Evolutionary conservation across 2,113 vertebrate genomes (phyloP).

Genomic region (Desmodus rotundus): DNA sequence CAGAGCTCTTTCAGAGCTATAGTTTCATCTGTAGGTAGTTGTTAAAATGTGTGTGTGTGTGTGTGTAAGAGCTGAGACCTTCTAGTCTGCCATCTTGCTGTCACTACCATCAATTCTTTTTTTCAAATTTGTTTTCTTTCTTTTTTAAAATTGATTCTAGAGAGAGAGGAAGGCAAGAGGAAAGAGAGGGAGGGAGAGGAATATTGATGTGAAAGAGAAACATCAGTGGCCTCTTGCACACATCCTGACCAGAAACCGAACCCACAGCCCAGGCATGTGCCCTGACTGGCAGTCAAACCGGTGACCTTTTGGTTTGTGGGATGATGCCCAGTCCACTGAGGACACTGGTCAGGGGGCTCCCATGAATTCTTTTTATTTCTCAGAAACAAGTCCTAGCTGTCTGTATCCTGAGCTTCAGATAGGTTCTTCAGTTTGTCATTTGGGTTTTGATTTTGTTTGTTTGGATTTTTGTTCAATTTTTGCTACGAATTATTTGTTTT

Average conservation of each 20-base stretch:
- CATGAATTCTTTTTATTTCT: conserved; percentile 1
- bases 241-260: no score
- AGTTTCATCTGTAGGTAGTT: not conserved
- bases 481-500: not conserved
- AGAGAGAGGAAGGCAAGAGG: no score
- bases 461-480: not conserved
- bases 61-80: not conserved
- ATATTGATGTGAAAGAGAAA: no score
- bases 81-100: not conserved
- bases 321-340: no score
- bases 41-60: not conserved
- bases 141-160: no score
- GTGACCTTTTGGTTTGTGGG: no score
- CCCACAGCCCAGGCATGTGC: no score
- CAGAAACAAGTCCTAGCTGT: not conserved
- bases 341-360: no score
- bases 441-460: not conserved
- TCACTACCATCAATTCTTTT: not conserved
- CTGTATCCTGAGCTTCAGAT: not conserved
- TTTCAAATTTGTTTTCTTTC: no score
- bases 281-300: no score
- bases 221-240: no score
- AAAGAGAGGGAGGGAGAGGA: no score
- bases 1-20: not conserved
- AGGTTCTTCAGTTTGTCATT: not conserved